Base-by-base conservation (phyloP, 1,140 invertebrate species). In the Procambarus clarkii region DNA sequence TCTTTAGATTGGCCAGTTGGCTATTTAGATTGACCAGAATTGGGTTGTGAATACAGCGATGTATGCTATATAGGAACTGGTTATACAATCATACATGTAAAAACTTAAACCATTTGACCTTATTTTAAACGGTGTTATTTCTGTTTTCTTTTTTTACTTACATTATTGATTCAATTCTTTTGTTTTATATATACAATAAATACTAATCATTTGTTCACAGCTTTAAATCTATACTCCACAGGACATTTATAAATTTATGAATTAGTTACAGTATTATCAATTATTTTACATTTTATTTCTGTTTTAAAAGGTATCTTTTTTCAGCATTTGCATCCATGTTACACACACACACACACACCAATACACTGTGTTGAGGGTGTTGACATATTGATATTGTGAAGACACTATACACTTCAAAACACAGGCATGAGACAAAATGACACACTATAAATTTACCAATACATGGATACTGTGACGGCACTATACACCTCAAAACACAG, bases 151-250 rank as follows among this genome's bases (percentile, higher is more conserved):
- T 21, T 21, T 34, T 15, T 34, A 74, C n/a, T 34, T 34, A 8
- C n/a, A 44, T 74, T 3, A 74, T 74, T 34, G 69, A 74, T 24
- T 34, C n/a, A 34, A 74, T 8, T 34, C 34, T 8, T 34, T 74
- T 74, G 34, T 74, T 74, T 9, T 74, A 5, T 74, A 74, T 24
- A 24, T 24, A 34, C 24, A 58, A 9, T 69, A 13, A 69, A 21
- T 69, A 69, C 64, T 69, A 69, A 69, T 69, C 13, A 74, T 74
- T 21, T 74, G 7, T 34, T 74, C 69, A 54, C 50, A 79, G 77
- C 34, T 54, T 50, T 11, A 81, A 50, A 81, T 58, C 24, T 44
- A n/a, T 80, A 80, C 46, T 54, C n/a, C 24, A 74, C n/a, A 34
- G 69, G 69, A 74, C 69, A 74, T 74, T 74, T 34, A 74, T 21